A percentile compares a stretch with the other conserved stretches of the same genome.
Conservation (phyloP, 2,797 vertebrate species). For the Thunnus albacares region DNA sequence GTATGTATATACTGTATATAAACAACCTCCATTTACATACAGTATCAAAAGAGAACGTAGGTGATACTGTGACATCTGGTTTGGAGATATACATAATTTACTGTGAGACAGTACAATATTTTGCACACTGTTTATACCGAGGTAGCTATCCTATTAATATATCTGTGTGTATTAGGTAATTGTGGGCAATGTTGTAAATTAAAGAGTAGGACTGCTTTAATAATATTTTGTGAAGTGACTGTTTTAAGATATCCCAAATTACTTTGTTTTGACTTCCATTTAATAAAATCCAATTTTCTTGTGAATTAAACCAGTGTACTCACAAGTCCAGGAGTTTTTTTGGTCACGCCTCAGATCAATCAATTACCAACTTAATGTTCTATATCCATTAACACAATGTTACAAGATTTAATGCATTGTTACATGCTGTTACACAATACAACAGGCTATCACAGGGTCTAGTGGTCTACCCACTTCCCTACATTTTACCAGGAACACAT, state of each 20-base stretch:
- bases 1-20: constrained; percentile 3
- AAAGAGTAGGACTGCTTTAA: too few species aligned
- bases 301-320: neutral
- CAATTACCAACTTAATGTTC: neutral
- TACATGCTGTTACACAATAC: neutral
- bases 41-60: constrained; percentile 8
- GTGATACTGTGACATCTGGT: too few species aligned
- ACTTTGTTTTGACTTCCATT: neutral
- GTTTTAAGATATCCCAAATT: too few species aligned
- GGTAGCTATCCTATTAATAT: neutral
- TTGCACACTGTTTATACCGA: neutral
- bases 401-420: neutral
- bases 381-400: neutral
- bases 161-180: neutral
- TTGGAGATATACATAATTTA: neutral
- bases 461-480: too few species aligned
- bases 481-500: too few species aligned
- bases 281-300: neutral
- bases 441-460: neutral
- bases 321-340: neutral
- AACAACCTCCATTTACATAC: constrained; percentile 4
- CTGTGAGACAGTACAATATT: neutral
- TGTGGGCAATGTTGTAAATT: neutral
- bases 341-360: neutral
- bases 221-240: too few species aligned